Base-by-base conservation (phyloP, 37 sponge, comb jelly and placozoan genomes). In the Dysidea cf. avara region DNA sequence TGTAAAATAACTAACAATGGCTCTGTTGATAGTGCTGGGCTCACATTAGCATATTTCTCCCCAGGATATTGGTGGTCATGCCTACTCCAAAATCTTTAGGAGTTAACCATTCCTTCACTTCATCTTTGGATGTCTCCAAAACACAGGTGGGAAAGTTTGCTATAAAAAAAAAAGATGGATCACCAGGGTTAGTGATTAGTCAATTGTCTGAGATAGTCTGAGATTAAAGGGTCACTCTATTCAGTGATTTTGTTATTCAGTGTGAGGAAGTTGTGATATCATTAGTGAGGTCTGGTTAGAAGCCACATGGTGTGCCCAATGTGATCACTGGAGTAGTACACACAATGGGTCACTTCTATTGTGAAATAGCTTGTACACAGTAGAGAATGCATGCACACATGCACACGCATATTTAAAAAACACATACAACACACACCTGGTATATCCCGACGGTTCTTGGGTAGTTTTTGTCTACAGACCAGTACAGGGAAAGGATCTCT, bases 401-500 rank as follows among this genome's bases (percentile, higher is more conserved):
- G 18, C 14, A 60, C 16, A n/a, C n/a, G n/a, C n/a, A n/a, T n/a
- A n/a, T n/a, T n/a, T n/a, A n/a, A n/a, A n/a, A n/a, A n/a, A n/a
- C n/a, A n/a, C n/a, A n/a, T n/a, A 25, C 30, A 6, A 14, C 11
- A 39, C 80, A 71, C 47, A 92, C 92, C 64, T 36, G 94, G 85
- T 6, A 94, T 66, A 33, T 40, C 53, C 6, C 34, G 32, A 31
- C 77, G 73, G 64, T 91, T 64, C 68, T 89, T 91, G 64, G 99
- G 92, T 7, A 97, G 68, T 67, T 75, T 91, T 72, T 94, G 92
- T 64, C 99, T 47, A 48, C 95, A 81, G 24, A 97, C 71, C 33
- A 94, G 90, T 22, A 89, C 90, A 32, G 95, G 99, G 76, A 88
- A 94, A 1, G 99, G 95, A 60, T 97, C 95, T 28, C 87, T 72